phyloP scores from a whole-genome alignment of 2,888 invertebrate species.

The Chydorus sphaericus region DNA sequence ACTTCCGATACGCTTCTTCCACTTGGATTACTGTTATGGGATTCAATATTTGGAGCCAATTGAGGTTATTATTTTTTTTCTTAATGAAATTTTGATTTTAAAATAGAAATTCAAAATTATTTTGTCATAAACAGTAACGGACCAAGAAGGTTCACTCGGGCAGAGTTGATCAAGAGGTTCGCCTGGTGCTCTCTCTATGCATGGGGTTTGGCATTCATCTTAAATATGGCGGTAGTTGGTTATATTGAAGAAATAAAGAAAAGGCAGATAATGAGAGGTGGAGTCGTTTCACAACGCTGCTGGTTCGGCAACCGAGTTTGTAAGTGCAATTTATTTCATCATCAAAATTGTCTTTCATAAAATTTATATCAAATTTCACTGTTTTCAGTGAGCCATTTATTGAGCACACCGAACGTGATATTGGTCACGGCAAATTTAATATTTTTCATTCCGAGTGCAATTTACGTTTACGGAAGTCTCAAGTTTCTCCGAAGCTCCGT shows the following conservation, averaged over 20 bases:
- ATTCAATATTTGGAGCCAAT: slow-evolving; percentile 1
- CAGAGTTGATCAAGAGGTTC: not conserved
- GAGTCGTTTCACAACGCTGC: not conserved
- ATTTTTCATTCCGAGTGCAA: not conserved
- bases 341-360: not conserved
- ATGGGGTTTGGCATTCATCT: not conserved
- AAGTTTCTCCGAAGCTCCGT: not conserved
- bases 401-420: not conserved
- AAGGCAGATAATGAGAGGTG: no score
- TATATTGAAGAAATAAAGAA: not conserved
- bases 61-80: not conserved
- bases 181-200: not conserved
- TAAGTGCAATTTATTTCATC: not conserved
- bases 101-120: not conserved
- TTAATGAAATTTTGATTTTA: not conserved
- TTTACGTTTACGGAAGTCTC: not conserved
- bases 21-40: slow-evolving; percentile 3
- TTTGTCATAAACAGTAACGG: not conserved
- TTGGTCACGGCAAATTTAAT: slow-evolving; percentile 1
- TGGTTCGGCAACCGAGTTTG: not conserved
- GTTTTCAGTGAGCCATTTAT: not conserved
- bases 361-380: not conserved
- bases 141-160: not conserved
- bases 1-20: not conserved
- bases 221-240: not conserved